Conservation (phyloP, 2,888 invertebrate species). For the Calephelis perditalis region DNA sequence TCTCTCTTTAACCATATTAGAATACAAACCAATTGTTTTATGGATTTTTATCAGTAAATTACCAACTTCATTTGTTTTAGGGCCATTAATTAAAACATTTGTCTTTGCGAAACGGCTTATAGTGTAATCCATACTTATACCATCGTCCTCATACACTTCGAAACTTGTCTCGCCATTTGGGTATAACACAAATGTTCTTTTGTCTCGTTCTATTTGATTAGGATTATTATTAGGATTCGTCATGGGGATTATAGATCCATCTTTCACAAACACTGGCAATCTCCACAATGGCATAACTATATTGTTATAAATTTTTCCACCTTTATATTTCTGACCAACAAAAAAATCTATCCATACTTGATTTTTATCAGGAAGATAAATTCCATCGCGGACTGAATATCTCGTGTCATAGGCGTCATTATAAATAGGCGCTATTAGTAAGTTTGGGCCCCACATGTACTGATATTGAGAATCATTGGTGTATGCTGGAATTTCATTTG, state of each 20-base stretch:
- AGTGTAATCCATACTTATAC: conserved; percentile 50
- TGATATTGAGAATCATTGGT: conserved; percentile 65
- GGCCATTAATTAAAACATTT: conserved; percentile 41
- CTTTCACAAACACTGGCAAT: conserved; percentile 61
- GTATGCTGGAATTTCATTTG: conserved; percentile 44
- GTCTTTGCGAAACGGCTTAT: conserved; percentile 46
- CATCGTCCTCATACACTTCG: conserved; percentile 64
- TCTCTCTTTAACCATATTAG: conserved; percentile 48
- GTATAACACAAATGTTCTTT: conserved; percentile 53
- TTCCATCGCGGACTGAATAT: conserved; percentile 45
- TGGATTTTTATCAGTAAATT: conserved; percentile 47
- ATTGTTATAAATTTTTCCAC: conserved; percentile 59
- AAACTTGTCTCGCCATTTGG: conserved; percentile 48
- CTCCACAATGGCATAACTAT: conserved; percentile 58
- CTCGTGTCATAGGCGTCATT: conserved; percentile 34
- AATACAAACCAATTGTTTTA: conserved; percentile 51
- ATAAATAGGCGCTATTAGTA: conserved; percentile 64
- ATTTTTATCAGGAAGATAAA: conserved; percentile 52
- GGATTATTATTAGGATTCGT: conserved; percentile 61
- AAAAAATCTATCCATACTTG: conserved; percentile 65
- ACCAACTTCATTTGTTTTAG: conserved; percentile 41
- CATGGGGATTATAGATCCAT: conserved; percentile 65
- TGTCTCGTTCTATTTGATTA: conserved; percentile 48
- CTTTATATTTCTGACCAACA: conserved; percentile 60
- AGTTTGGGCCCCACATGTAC: conserved; percentile 67